Conservation (phyloP, 1,140 invertebrate genomes). For the Argopecten irradians region DNA sequence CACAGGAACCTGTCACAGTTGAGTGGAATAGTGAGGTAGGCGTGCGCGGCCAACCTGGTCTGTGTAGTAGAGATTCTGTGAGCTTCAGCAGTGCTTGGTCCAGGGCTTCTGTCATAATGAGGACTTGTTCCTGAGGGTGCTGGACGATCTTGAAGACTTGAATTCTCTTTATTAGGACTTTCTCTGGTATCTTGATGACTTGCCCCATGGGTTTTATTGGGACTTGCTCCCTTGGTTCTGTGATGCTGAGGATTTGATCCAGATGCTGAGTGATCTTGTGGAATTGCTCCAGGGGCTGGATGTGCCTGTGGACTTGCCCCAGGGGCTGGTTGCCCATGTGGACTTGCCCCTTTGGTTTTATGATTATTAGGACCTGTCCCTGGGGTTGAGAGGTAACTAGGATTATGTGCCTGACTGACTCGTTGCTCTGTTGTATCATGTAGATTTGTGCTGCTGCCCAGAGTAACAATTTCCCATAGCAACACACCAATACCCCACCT, state of each 20-base stretch:
- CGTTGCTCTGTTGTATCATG: background rate
- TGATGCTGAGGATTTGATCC: background rate
- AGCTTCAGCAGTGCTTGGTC: background rate
- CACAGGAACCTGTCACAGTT: conserved; percentile 6
- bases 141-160: too few species aligned
- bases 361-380: background rate
- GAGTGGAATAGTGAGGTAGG: background rate
- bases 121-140: too few species aligned
- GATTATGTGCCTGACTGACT: background rate
- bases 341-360: background rate
- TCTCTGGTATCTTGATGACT: too few species aligned
- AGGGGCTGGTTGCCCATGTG: background rate
- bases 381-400: background rate
- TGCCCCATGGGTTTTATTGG: too few species aligned
- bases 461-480: conserved; percentile 27
- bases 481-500: conserved; percentile 34
- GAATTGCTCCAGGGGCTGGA: too few species aligned
- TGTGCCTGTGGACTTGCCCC: background rate
- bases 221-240: too few species aligned
- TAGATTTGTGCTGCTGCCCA: conserved; percentile 24
- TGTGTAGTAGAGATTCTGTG: background rate
- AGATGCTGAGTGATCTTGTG: background rate
- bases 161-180: too few species aligned
- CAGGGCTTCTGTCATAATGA: background rate
- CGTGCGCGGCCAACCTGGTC: background rate